These are phyloP conservation scores for Manis crassicaudata DNA, from an alignment of 2,797 vertebrate genomes.

Conservation along the genomic window DNA sequence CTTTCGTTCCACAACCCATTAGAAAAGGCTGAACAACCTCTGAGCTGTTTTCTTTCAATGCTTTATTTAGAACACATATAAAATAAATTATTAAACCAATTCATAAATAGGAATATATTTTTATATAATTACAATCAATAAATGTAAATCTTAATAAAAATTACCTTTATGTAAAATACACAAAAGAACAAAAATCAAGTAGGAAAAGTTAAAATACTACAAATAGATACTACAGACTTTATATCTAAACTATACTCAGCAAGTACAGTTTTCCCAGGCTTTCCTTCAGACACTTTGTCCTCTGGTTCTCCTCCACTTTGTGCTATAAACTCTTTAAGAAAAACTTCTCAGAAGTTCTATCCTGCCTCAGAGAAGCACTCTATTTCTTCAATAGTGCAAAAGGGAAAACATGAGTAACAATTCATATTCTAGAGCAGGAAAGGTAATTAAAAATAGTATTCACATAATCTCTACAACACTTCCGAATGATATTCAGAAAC, in stretches of 20 bases:
- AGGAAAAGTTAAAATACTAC: constrained; percentile 37
- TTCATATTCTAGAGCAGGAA: constrained; percentile 26
- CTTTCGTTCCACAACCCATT: constrained; percentile 99
- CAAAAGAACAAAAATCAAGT: constrained; percentile 52
- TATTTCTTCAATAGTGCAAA: constrained; percentile 25
- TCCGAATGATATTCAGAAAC: constrained; percentile 1
- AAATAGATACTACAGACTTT: background rate
- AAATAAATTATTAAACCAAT: constrained; percentile 58
- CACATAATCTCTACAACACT: background rate
- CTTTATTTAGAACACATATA: constrained; percentile 89
- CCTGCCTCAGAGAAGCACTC: background rate
- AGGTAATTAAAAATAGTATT: constrained; percentile 26
- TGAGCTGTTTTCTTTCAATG: constrained; percentile 98
- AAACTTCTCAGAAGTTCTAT: constrained; percentile 31
- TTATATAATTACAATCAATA: constrained; percentile 27
- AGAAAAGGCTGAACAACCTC: constrained; percentile 99
- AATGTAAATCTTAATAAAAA: constrained; percentile 33
- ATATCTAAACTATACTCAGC: background rate
- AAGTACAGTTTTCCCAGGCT: background rate
- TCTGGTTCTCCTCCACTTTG: background rate
- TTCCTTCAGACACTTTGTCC: background rate
- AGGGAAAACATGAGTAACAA: constrained; percentile 37
- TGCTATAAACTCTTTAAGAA: background rate
- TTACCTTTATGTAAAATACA: constrained; percentile 24
- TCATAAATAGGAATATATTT: constrained; percentile 7